Conservation (phyloP, 2,888 invertebrate species). For the Coleophora flavipennella region DNA sequence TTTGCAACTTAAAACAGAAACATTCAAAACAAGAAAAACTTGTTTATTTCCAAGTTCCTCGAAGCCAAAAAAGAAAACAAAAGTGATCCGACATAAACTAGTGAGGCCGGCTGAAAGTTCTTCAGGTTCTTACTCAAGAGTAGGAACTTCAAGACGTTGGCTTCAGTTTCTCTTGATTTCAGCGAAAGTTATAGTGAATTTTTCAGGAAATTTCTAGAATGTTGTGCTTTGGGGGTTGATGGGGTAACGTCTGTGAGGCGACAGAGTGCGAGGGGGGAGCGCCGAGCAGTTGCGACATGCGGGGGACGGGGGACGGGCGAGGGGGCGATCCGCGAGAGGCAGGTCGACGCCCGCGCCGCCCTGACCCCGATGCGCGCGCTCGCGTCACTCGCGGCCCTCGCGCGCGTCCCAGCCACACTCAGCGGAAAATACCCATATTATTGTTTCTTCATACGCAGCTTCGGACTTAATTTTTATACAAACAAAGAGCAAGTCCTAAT, state of each 20-base stretch:
- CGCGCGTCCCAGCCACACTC: slow-evolving; percentile 61
- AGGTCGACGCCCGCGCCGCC: slow-evolving; percentile 67
- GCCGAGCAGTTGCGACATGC: too few relatives aligned
- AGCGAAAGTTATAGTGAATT: slow-evolving; percentile 21
- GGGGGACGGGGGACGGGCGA: slow-evolving; percentile 14
- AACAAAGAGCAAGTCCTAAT: too few relatives aligned
- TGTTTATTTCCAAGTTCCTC: too few relatives aligned
- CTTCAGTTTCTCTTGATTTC: slow-evolving; percentile 3
- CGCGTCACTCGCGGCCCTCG: slow-evolving; percentile 66
- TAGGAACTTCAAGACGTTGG: too few relatives aligned
- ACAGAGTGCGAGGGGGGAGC: slow-evolving; percentile 19
- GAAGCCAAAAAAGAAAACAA: too few relatives aligned
- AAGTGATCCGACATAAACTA: too few relatives aligned
- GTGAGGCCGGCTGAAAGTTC: too few relatives aligned
- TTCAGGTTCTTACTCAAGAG: too few relatives aligned
- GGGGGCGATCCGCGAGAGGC: slow-evolving; percentile 37
- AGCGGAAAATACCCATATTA: slow-evolving; percentile 63
- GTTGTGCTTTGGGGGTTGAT: slow-evolving; percentile 10
- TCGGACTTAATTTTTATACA: not conserved
- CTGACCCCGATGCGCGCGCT: slow-evolving; percentile 67
- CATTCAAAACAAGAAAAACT: too few relatives aligned
- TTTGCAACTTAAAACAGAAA: too few relatives aligned
- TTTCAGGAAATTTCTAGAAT: slow-evolving; percentile 21
- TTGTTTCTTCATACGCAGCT: slow-evolving; percentile 30
- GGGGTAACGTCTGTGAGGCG: too few relatives aligned